Percentiles rank a stretch among this genome's conserved stretches.
Evolutionary conservation across 2,888 invertebrate species (phyloP).

Genomic region (Cosmia trapezina): DNA sequence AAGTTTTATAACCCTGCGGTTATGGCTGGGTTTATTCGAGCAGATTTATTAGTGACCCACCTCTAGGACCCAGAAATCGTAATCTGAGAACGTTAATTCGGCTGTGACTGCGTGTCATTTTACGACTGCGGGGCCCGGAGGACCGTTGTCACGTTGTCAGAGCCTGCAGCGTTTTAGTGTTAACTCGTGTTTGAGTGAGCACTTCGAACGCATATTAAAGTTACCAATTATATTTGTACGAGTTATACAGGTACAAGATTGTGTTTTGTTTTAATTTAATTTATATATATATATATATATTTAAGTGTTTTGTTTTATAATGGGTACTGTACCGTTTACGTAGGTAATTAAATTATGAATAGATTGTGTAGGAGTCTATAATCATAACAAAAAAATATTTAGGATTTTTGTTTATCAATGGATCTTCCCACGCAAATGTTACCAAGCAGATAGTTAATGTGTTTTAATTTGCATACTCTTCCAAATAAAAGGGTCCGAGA

Average conservation of each 20-base stretch:
- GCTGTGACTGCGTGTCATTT: conserved; percentile 78
- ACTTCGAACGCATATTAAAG: conserved; percentile 46
- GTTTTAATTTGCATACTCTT: background rate
- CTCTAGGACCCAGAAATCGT: conserved; percentile 74
- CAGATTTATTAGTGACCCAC: conserved; percentile 81
- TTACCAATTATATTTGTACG: conserved; percentile 39
- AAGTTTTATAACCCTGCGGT: conserved; percentile 76
- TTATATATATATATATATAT: too few species aligned
- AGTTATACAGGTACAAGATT: conserved; percentile 1
- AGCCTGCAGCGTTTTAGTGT: conserved; percentile 52
- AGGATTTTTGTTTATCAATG: background rate
- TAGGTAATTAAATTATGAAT: too few species aligned
- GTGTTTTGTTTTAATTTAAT: conserved; percentile 28
- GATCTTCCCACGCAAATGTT: background rate
- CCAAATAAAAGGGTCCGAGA: conserved; percentile 2
- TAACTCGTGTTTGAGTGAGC: conserved; percentile 51
- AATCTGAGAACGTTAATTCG: conserved; percentile 80
- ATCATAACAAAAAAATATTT: background rate
- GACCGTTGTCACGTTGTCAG: conserved; percentile 50
- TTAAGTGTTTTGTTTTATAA: conserved; percentile 14
- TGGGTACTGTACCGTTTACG: background rate
- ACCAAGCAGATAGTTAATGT: background rate
- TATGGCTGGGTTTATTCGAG: conserved; percentile 75
- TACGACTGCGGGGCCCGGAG: conserved; percentile 67
- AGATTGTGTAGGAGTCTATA: background rate